These are phyloP conservation scores for Myotis planiceps DNA, from an alignment of 2,797 vertebrate species.

Conservation along the genomic window DNA sequence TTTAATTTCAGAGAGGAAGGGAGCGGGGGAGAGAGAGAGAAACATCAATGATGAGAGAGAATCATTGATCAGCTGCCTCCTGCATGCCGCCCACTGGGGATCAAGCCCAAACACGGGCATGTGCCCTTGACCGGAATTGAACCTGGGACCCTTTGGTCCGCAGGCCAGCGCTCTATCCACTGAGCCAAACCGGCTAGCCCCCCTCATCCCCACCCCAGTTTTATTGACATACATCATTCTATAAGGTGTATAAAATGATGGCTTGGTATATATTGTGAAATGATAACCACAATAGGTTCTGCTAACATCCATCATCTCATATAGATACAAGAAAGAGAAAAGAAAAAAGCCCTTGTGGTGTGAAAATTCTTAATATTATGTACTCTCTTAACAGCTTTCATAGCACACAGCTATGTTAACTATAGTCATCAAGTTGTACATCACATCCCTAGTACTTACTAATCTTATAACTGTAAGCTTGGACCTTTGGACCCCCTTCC, in stretches of 20 bases:
- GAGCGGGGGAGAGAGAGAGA: no score
- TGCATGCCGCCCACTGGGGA: no score
- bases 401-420: background rate
- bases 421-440: background rate
- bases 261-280: background rate
- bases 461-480: background rate
- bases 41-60: no score
- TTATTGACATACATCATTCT: background rate
- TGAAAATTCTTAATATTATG: background rate
- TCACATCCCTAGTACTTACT: background rate
- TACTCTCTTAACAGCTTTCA: background rate
- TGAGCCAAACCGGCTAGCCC: no score
- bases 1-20: no score
- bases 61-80: no score
- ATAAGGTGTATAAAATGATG: background rate
- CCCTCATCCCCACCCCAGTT: no score
- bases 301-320: background rate
- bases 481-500: background rate
- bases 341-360: background rate
- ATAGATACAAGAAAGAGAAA: background rate
- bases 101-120: no score
- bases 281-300: background rate
- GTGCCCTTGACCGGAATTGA: no score
- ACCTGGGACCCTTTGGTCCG: no score
- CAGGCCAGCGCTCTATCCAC: no score